These are phyloP conservation scores for Cebus imitator DNA, from an alignment of 2,113 vertebrate species.

Conservation along the genomic window DNA sequence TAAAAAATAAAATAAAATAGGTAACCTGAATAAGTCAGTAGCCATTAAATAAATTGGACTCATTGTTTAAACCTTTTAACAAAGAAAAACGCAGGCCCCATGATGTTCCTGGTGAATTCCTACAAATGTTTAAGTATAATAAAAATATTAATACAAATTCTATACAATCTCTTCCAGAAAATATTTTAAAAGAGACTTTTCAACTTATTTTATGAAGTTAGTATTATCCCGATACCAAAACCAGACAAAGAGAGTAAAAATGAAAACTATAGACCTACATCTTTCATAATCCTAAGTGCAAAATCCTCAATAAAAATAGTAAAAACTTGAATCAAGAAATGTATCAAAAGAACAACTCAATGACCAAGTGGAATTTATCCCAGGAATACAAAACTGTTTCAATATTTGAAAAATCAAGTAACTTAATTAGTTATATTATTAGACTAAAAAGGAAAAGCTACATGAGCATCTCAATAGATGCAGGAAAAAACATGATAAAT, in stretches of 20 bases:
- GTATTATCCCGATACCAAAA: neutral
- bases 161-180: neutral
- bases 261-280: neutral
- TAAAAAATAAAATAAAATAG: neutral
- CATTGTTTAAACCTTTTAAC: neutral
- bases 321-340: conserved; percentile 1
- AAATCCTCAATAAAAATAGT: neutral
- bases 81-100: neutral
- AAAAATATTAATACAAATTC: neutral
- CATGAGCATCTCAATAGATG: neutral
- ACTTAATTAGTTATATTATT: neutral
- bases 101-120: neutral
- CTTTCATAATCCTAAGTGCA: neutral
- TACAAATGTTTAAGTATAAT: neutral
- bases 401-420: neutral
- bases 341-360: neutral
- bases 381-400: neutral
- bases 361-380: neutral
- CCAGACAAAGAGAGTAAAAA: neutral
- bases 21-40: neutral
- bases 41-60: neutral
- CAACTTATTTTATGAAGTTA: neutral
- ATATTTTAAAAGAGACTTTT: neutral
- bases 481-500: neutral
- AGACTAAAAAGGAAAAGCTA: neutral